These are phyloP conservation scores for Actinia equina DNA, from an alignment of 64 coral and sea anemone genomes.

Conservation along the genomic window DNA sequence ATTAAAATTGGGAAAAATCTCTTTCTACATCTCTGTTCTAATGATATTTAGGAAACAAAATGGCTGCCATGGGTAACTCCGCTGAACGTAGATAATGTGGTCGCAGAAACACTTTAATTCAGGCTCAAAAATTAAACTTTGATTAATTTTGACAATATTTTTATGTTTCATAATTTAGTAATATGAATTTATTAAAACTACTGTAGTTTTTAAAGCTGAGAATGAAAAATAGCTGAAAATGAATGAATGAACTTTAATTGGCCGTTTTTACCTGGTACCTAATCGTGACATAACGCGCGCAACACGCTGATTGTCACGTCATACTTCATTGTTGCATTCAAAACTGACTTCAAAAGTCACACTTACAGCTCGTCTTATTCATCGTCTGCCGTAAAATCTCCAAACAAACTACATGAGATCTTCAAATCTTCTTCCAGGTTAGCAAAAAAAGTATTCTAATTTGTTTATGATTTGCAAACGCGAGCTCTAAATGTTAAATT, in stretches of 20 bases:
- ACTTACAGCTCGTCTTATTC: not conserved
- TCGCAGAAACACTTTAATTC: not conserved
- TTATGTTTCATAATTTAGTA: not conserved
- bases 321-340: not conserved
- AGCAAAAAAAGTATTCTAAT: not conserved
- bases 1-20: not conserved
- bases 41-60: not conserved
- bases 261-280: not conserved
- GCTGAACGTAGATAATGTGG: not conserved
- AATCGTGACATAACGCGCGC: not conserved
- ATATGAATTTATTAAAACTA: not conserved
- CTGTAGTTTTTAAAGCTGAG: not conserved
- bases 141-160: not conserved
- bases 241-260: not conserved
- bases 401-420: not conserved
- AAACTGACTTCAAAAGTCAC: not conserved
- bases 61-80: not conserved
- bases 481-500: not conserved
- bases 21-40: not conserved
- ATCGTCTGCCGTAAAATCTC: not conserved
- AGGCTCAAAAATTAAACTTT: not conserved
- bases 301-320: constrained; percentile 2
- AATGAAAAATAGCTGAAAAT: not conserved
- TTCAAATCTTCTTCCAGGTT: not conserved
- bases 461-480: not conserved